Conservation (phyloP, 2,797 vertebrate genomes). For the Sebastes miniatus region DNA sequence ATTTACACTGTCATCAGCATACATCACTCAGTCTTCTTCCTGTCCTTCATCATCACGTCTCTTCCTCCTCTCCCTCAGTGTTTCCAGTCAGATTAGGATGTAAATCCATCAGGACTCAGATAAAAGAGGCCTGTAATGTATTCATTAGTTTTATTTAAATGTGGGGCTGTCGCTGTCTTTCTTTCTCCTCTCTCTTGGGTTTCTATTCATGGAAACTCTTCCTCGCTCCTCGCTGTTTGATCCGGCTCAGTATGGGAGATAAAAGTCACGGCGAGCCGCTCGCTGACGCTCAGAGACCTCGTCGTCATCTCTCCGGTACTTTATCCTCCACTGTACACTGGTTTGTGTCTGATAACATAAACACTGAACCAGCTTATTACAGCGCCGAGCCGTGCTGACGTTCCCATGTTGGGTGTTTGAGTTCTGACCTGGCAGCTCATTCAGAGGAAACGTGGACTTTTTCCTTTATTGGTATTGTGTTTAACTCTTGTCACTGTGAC, state of each 20-base stretch:
- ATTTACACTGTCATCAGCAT: no score
- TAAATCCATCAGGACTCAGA: constrained; percentile 64
- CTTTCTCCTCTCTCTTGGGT: constrained; percentile 7
- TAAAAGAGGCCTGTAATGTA: constrained; percentile 75
- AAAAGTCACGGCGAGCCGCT: constrained; percentile 8
- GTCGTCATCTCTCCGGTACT: no score
- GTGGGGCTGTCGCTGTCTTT: not conserved
- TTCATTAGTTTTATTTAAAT: constrained; percentile 81
- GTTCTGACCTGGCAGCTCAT: no score
- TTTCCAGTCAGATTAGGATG: constrained; percentile 23
- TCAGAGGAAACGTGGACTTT: no score
- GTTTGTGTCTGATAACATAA: no score
- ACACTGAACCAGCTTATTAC: no score
- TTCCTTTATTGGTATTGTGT: no score
- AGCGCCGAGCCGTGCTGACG: no score
- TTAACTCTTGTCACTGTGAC: no score
- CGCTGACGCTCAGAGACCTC: no score
- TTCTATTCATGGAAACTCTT: constrained; percentile 40
- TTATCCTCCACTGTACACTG: no score
- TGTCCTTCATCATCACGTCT: not conserved
- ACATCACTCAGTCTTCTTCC: not conserved
- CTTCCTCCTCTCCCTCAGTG: not conserved
- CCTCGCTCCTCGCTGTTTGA: constrained; percentile 37
- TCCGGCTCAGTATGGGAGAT: constrained; percentile 9
- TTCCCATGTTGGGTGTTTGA: no score